Conservation (phyloP, 2,797 vertebrate genomes). For the Scleropages formosus region DNA sequence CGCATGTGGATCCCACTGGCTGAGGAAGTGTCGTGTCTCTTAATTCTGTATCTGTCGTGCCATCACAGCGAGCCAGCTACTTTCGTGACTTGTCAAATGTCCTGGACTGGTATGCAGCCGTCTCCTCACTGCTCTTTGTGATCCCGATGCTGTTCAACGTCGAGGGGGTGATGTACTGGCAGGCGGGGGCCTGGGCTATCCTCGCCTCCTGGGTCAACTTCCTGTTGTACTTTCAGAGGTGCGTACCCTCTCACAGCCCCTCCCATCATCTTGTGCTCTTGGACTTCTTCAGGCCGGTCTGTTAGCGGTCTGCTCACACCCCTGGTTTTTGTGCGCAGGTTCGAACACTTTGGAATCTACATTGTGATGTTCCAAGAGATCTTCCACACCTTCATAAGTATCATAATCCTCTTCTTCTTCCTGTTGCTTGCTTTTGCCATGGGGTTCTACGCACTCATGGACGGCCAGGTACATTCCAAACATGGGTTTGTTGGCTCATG, state of each 20-base stretch:
- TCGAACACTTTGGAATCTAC: slow-evolving; percentile 83
- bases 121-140: slow-evolving; percentile 76
- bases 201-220: slow-evolving; percentile 82
- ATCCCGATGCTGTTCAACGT: slow-evolving; percentile 66
- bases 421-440: slow-evolving; percentile 80
- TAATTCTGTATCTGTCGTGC: background rate
- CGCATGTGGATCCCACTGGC: no score
- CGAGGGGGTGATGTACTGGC: slow-evolving; percentile 70
- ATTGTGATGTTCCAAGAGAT: slow-evolving; percentile 87
- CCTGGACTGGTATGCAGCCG: slow-evolving; percentile 75
- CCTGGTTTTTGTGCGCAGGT: slow-evolving; percentile 57
- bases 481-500: background rate
- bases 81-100: slow-evolving; percentile 70
- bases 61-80: slow-evolving; percentile 70
- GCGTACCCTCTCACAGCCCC: background rate
- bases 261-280: no score
- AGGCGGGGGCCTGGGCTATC: slow-evolving; percentile 73
- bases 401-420: slow-evolving; percentile 76
- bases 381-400: slow-evolving; percentile 74
- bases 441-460: slow-evolving; percentile 78
- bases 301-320: background rate
- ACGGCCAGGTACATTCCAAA: slow-evolving; percentile 59
- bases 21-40: no score
- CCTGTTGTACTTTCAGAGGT: slow-evolving; percentile 82
- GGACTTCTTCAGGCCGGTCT: background rate